These are phyloP conservation scores for Achatina immaculata DNA, from an alignment of 1,140 invertebrate genomes.

Conservation along the genomic window DNA sequence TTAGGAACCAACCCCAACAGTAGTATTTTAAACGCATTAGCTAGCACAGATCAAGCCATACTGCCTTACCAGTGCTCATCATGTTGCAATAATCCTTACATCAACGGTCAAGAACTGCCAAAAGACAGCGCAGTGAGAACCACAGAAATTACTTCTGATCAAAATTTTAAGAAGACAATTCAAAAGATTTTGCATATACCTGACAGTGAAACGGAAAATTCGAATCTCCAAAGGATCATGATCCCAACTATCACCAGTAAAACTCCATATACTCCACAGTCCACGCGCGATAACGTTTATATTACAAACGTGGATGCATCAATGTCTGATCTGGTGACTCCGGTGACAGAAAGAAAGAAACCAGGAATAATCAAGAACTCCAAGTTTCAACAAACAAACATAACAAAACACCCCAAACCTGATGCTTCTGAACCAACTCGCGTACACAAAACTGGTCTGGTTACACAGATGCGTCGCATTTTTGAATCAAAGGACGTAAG, in stretches of 20 bases:
- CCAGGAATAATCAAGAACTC: no score
- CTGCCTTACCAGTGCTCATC: not conserved
- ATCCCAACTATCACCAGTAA: not conserved
- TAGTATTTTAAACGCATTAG: not conserved
- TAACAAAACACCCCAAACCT: not conserved
- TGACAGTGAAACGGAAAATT: not conserved
- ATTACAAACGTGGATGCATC: no score
- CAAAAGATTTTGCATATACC: slow-evolving; percentile 17
- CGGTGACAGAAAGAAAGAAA: not conserved
- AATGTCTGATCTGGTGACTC: not conserved
- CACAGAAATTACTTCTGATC: not conserved
- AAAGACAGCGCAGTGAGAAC: not conserved
- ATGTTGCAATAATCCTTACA: not conserved
- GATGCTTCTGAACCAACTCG: not conserved
- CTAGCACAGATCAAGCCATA: not conserved
- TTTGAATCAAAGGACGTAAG: slow-evolving; percentile 19
- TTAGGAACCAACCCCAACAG: not conserved
- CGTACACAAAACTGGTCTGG: not conserved
- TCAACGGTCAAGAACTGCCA: not conserved
- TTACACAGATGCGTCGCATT: slow-evolving; percentile 24
- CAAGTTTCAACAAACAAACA: not conserved
- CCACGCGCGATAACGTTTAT: not conserved
- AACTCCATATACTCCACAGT: not conserved
- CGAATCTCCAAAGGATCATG: not conserved
- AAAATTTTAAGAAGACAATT: slow-evolving; percentile 23